phyloP scores from a whole-genome alignment of 2,888 invertebrate genomes.

The Iphiclides podalirius region DNA sequence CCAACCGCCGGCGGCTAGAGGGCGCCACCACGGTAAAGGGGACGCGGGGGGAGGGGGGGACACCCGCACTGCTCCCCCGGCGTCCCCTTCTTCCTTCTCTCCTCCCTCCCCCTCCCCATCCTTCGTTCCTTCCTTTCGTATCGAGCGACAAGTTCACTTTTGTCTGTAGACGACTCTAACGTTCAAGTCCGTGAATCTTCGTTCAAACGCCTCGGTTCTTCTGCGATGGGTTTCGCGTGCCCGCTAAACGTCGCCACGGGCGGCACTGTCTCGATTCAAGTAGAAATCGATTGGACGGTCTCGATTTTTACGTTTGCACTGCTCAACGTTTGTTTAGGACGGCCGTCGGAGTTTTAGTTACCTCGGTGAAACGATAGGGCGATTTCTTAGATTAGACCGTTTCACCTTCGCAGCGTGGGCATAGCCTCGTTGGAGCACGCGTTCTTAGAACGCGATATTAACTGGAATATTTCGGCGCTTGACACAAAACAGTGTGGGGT shows the following conservation, averaged over 20 bases:
- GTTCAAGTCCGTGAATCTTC: too few species aligned
- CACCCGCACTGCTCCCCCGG: too few species aligned
- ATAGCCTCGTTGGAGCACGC: conserved; percentile 8
- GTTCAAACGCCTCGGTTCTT: too few species aligned
- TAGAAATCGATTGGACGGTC: too few species aligned
- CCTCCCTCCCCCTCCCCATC: too few species aligned
- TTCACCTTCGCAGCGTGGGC: conserved; percentile 14
- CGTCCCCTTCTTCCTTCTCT: too few species aligned
- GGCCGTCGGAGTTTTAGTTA: conserved; percentile 25
- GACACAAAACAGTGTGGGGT: conserved; percentile 43
- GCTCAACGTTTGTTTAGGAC: conserved; percentile 21
- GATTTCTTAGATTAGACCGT: conserved; percentile 37
- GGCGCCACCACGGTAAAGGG: conserved; percentile 28
- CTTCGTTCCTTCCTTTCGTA: too few species aligned
- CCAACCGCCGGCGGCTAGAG: background rate
- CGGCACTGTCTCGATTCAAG: too few species aligned
- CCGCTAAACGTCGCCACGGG: too few species aligned
- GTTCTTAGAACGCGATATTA: conserved; percentile 60
- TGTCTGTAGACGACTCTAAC: too few species aligned
- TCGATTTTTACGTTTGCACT: background rate
- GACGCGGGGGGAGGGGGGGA: conserved; percentile 1
- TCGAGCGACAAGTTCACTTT: too few species aligned
- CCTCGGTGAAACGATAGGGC: conserved; percentile 37
- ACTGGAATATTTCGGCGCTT: conserved; percentile 38
- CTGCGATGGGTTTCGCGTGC: too few species aligned